These are phyloP conservation scores for Chromobotia macracanthus DNA, from an alignment of 2,797 vertebrate species.

Conservation along the genomic window DNA sequence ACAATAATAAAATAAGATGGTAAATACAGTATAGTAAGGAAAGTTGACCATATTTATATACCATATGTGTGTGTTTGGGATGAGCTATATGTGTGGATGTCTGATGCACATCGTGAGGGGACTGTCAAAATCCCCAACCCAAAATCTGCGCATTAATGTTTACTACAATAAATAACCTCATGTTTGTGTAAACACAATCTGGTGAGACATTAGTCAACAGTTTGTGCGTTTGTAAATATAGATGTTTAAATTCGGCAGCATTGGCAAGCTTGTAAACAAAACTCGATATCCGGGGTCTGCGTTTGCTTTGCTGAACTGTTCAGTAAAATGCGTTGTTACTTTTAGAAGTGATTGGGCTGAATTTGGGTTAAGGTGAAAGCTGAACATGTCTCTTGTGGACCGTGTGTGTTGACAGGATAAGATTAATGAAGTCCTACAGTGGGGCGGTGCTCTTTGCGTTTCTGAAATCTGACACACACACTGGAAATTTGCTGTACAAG, in stretches of 20 bases:
- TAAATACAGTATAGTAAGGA: background rate
- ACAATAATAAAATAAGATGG: no score
- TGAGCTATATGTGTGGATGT: no score
- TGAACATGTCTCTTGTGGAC: constrained; percentile 36
- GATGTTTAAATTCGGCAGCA: no score
- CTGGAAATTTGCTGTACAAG: constrained; percentile 38
- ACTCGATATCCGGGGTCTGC: background rate
- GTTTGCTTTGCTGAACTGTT: constrained; percentile 9
- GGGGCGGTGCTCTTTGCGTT: constrained; percentile 54
- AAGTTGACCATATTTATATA: no score
- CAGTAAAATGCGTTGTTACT: constrained; percentile 25
- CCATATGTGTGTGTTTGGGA: no score
- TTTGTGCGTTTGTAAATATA: no score
- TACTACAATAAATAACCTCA: no score
- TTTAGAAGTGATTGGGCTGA: constrained; percentile 22
- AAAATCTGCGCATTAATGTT: no score
- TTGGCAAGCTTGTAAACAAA: background rate
- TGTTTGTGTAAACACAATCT: no score
- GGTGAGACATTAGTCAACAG: no score
- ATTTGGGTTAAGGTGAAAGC: constrained; percentile 17
- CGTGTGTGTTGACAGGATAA: constrained; percentile 52
- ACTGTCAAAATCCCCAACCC: no score
- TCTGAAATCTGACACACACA: constrained; percentile 43
- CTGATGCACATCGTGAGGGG: no score
- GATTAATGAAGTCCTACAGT: constrained; percentile 58